Percentiles rank a stretch among this genome's conserved stretches.
Conservation (phyloP, 1,140 invertebrate species). For the Drosophila pectinifera region DNA sequence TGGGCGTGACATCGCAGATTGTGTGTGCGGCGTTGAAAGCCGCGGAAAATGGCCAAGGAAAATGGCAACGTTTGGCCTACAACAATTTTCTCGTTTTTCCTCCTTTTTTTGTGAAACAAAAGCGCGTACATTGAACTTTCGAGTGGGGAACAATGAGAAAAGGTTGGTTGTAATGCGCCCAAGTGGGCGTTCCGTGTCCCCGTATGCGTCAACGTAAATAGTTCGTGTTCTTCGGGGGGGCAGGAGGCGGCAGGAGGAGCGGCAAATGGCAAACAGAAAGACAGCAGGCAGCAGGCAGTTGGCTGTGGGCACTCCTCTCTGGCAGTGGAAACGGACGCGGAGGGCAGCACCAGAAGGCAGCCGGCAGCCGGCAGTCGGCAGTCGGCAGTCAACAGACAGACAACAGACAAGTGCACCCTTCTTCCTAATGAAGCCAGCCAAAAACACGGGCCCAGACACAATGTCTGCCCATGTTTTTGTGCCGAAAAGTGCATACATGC, state of each 20-base stretch:
- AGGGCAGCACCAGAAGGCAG: constrained; percentile 20
- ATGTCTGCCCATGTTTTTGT: constrained; percentile 66
- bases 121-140: constrained; percentile 73
- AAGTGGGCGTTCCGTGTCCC: constrained; percentile 60
- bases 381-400: constrained; percentile 52
- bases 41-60: constrained; percentile 67
- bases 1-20: constrained; percentile 53
- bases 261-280: constrained; percentile 50
- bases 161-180: constrained; percentile 27
- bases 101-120: constrained; percentile 55
- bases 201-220: constrained; percentile 67
- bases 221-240: constrained; percentile 44
- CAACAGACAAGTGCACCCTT: constrained; percentile 71
- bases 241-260: constrained; percentile 30
- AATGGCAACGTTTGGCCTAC: constrained; percentile 71
- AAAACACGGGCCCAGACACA: constrained; percentile 59
- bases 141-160: constrained; percentile 21
- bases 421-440: constrained; percentile 75
- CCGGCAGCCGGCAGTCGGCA: constrained; percentile 26
- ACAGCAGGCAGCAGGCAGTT: constrained; percentile 45
- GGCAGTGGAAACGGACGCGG: constrained; percentile 38
- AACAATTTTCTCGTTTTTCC: constrained; percentile 17
- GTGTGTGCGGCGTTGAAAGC: constrained; percentile 51
- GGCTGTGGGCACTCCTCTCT: constrained; percentile 48
- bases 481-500: constrained; percentile 63